Evolutionary conservation across 1,140 invertebrate species (phyloP).

Genomic region (Drosophila virilis): DNA sequence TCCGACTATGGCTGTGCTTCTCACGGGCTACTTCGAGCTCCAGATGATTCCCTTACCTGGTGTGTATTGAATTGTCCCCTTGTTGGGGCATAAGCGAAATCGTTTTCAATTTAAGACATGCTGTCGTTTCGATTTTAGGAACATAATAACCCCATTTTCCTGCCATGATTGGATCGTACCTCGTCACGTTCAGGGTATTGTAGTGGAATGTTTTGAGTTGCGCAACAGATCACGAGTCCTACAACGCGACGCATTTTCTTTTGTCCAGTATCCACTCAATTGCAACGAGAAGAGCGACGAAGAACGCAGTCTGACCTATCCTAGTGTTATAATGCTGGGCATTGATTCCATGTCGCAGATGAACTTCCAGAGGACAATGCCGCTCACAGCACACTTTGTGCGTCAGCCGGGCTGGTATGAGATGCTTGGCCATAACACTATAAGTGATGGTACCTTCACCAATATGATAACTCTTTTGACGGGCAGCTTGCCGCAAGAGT

Average conservation of each 20-base stretch:
- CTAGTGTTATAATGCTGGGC: conserved; percentile 41
- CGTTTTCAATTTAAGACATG: neutral
- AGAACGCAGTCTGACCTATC: conserved; percentile 57
- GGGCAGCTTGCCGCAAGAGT: conserved; percentile 84
- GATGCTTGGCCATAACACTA: conserved; percentile 71
- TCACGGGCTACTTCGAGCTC: neutral
- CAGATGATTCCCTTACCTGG: conserved; percentile 3
- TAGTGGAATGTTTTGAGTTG: conserved; percentile 35
- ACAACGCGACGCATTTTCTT: conserved; percentile 53
- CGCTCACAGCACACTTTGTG: conserved; percentile 47
- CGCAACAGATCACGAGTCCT: conserved; percentile 13
- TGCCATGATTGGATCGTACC: conserved; percentile 33
- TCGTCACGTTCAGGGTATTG: conserved; percentile 11
- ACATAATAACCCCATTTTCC: neutral
- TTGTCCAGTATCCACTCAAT: conserved; percentile 34
- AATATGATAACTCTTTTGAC: conserved; percentile 91
- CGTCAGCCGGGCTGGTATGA: conserved; percentile 39
- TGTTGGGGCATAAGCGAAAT: too few relatives aligned
- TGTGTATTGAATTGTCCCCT: conserved; percentile 5
- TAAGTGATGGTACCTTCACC: conserved; percentile 91
- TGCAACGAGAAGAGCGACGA: conserved; percentile 24
- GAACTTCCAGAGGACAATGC: conserved; percentile 54
- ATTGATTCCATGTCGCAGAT: conserved; percentile 44
- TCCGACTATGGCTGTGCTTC: conserved; percentile 21
- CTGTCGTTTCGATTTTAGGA: neutral